These are phyloP conservation scores for Polyommatus iphigenia DNA, from an alignment of 2,888 invertebrate genomes.

Conservation along the genomic window DNA sequence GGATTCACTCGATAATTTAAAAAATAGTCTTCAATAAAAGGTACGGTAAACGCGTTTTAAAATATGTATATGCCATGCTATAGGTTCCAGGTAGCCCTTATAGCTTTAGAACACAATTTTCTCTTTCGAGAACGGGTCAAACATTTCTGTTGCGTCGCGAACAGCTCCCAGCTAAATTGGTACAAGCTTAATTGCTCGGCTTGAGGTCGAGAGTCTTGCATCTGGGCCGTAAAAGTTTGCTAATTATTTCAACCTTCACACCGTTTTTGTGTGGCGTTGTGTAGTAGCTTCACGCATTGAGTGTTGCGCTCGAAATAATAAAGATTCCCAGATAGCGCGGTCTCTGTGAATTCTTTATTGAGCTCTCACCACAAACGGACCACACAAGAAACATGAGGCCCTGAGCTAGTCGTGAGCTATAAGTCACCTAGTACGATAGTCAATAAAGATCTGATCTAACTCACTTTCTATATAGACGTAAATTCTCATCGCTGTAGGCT, in stretches of 20 bases:
- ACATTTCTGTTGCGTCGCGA: neutral
- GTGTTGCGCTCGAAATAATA: conserved; percentile 1
- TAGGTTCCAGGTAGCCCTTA: neutral
- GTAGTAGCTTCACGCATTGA: neutral
- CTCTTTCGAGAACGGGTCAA: conserved; percentile 18
- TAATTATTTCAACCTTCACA: conserved; percentile 37
- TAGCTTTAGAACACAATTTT: conserved; percentile 8
- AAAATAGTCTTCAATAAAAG: neutral
- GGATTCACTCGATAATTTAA: neutral
- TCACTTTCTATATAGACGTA: conserved; percentile 64
- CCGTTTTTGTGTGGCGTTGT: conserved; percentile 21
- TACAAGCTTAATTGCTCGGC: conserved; percentile 38
- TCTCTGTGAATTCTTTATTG: conserved; percentile 29
- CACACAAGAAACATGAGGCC: conserved; percentile 66
- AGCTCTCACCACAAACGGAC: conserved; percentile 51
- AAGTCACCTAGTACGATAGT: conserved; percentile 55
- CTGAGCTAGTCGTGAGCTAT: conserved; percentile 69
- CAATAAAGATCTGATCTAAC: conserved; percentile 62
- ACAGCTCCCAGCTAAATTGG: conserved; percentile 37
- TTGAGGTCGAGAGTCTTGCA: conserved; percentile 41
- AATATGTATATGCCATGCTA: neutral
- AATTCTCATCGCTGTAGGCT: conserved; percentile 40
- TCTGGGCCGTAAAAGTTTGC: conserved; percentile 39
- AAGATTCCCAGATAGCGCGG: neutral
- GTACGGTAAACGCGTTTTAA: neutral